Percentiles rank a stretch among this genome's conserved stretches.
Evolutionary conservation across 2,888 invertebrate species (phyloP).

Genomic region (Metallyticus violacea): DNA sequence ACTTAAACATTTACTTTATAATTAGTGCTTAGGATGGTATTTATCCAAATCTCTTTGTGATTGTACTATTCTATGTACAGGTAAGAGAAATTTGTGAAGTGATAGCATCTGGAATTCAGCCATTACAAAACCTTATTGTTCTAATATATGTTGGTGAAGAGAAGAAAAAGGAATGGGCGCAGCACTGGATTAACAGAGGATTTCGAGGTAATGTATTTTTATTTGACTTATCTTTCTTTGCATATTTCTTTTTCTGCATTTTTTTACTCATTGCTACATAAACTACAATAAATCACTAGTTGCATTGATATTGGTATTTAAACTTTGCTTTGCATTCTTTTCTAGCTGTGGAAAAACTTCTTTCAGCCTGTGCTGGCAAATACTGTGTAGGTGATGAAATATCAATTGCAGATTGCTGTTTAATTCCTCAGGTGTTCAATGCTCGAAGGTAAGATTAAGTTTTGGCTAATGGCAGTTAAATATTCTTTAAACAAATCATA

Average conservation of each 20-base stretch:
- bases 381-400: slow-evolving; percentile 93
- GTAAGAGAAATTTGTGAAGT: slow-evolving; percentile 84
- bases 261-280: too few relatives aligned
- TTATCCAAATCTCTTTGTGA: too few relatives aligned
- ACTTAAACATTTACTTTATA: too few relatives aligned
- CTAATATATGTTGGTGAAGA: slow-evolving; percentile 84
- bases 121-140: slow-evolving; percentile 88
- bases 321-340: slow-evolving; percentile 26
- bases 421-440: slow-evolving; percentile 94
- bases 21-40: too few relatives aligned
- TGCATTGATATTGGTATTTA: too few relatives aligned
- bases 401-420: slow-evolving; percentile 90
- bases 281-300: too few relatives aligned
- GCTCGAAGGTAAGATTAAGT: slow-evolving; percentile 82
- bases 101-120: slow-evolving; percentile 93
- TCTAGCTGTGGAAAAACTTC: slow-evolving; percentile 80
- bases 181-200: slow-evolving; percentile 87
- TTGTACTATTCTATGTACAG: slow-evolving; percentile 41
- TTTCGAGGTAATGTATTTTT: slow-evolving; percentile 56
- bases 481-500: too few relatives aligned
- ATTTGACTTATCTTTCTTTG: neutral
- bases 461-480: too few relatives aligned
- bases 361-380: slow-evolving; percentile 81
- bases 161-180: slow-evolving; percentile 89
- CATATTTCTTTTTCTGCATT: neutral